Percentiles rank a stretch among this genome's conserved stretches.
phyloP scores from a whole-genome alignment of 35 echinoderm and acorn worm genomes.

The Apostichopus californicus region DNA sequence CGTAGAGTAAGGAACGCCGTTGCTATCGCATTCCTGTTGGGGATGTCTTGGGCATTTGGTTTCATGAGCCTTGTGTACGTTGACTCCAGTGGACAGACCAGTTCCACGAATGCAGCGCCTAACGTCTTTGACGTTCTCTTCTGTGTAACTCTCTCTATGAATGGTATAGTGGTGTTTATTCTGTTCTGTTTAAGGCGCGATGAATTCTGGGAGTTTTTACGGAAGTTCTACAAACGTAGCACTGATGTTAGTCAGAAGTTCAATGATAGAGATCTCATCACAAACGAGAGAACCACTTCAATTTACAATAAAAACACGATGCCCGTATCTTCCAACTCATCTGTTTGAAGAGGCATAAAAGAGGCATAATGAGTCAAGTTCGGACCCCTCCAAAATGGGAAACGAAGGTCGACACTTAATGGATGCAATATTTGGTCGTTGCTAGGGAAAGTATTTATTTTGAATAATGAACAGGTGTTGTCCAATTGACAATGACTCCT shows the following conservation, averaged over 20 bases:
- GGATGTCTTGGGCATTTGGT: conserved; percentile 43
- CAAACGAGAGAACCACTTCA: neutral
- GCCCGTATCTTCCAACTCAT: neutral
- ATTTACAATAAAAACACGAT: conserved; percentile 6
- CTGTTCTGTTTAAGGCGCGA: conserved; percentile 40
- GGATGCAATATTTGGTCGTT: no score
- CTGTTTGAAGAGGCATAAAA: neutral
- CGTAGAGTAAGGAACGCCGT: conserved; percentile 42
- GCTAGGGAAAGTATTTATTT: no score
- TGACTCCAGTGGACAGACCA: neutral
- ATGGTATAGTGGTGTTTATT: conserved; percentile 33
- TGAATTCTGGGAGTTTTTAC: conserved; percentile 29
- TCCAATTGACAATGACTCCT: no score
- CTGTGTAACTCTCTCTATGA: conserved; percentile 49
- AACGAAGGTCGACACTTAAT: neutral
- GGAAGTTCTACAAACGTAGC: neutral
- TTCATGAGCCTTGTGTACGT: conserved; percentile 49
- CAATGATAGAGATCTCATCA: neutral
- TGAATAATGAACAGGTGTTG: no score
- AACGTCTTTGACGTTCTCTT: conserved; percentile 43
- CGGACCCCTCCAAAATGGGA: neutral
- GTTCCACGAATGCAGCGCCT: neutral
- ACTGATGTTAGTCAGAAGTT: neutral
- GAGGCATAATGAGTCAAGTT: neutral
- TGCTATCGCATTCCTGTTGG: conserved; percentile 24